Conservation (phyloP, 1,140 invertebrate species). For the Cataglyphis hispanica region DNA sequence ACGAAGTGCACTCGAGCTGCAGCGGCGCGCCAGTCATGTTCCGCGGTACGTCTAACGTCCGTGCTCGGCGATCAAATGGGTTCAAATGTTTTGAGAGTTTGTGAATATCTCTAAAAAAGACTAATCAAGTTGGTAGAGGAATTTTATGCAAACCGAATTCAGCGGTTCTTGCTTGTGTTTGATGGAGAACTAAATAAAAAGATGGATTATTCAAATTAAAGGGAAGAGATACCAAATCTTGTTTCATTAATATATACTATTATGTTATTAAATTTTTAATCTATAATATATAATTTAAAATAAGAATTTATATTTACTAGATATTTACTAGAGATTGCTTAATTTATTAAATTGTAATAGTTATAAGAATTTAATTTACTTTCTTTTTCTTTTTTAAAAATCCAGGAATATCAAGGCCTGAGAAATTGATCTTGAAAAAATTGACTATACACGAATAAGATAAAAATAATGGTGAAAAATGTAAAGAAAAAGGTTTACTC, state of each 20-base stretch:
- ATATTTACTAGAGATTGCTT: too few species aligned
- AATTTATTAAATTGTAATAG: too few species aligned
- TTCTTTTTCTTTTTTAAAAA: too few species aligned
- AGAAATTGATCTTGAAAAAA: too few species aligned
- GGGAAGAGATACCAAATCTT: background rate
- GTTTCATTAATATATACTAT: too few species aligned
- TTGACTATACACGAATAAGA: too few species aligned
- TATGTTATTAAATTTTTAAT: too few species aligned
- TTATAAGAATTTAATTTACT: too few species aligned
- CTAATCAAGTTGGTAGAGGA: background rate
- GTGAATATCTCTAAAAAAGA: constrained; percentile 3
- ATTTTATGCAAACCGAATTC: constrained; percentile 17
- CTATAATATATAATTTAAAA: too few species aligned
- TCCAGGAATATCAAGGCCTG: too few species aligned
- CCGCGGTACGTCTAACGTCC: constrained; percentile 1
- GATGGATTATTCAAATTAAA: background rate
- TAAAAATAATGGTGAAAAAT: too few species aligned
- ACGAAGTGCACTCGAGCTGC: constrained; percentile 64
- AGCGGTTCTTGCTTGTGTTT: background rate
- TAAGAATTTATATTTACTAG: too few species aligned
- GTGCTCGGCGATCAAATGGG: constrained; percentile 32
- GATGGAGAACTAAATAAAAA: background rate
- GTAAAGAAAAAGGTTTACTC: background rate
- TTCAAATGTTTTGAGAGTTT: constrained; percentile 35
- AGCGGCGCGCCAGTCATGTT: constrained; percentile 25